Evolutionary conservation across 2,113 vertebrate species (phyloP).

Genomic region (Glareola pratincola): DNA sequence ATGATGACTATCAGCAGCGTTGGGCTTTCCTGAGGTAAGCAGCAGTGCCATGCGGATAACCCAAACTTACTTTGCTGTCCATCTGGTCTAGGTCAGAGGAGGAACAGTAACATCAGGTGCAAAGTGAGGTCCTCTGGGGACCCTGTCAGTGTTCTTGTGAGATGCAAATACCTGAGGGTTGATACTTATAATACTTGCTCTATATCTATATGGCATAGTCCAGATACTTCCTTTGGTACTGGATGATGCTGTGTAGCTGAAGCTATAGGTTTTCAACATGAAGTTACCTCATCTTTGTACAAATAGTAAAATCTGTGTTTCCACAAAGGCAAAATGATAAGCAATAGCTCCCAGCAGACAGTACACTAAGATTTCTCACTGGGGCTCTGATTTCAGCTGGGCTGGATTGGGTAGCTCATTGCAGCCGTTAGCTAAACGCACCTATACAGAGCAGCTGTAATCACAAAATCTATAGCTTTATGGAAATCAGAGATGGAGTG

Average conservation of each 20-base stretch:
- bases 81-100: background rate
- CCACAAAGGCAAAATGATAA: background rate
- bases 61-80: background rate
- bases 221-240: background rate
- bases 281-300: background rate
- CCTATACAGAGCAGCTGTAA: background rate
- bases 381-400: background rate
- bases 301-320: background rate
- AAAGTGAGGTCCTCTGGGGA: background rate
- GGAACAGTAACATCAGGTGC: background rate
- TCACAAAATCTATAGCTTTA: conserved; percentile 30
- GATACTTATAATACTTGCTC: background rate
- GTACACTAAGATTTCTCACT: background rate
- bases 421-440: background rate
- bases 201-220: background rate
- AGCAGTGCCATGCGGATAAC: too few species aligned
- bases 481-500: background rate
- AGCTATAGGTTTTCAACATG: background rate
- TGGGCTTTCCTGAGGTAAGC: background rate
- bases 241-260: background rate
- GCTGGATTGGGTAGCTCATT: accelerated
- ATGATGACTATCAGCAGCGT: background rate
- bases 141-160: background rate
- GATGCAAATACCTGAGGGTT: background rate
- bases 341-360: background rate